These are phyloP conservation scores for Thymallus thymallus DNA, from an alignment of 2,113 vertebrate species.

Conservation along the genomic window DNA sequence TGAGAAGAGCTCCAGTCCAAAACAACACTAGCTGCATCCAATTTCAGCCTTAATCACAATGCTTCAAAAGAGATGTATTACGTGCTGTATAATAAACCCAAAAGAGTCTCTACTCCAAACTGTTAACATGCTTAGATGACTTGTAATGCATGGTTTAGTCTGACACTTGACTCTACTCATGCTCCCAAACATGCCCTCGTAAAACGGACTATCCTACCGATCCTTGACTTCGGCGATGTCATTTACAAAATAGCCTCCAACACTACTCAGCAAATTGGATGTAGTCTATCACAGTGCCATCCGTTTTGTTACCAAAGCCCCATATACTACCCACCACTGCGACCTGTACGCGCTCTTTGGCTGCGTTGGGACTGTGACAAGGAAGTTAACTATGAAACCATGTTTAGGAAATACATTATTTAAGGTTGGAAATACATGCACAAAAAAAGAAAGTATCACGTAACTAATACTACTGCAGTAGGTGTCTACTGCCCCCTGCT, in stretches of 20 bases:
- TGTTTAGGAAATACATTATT: slow-evolving; percentile 41
- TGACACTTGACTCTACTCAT: slow-evolving; percentile 9
- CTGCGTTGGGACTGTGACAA: slow-evolving; percentile 45
- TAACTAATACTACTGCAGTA: no score
- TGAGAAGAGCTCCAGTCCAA: slow-evolving; percentile 58
- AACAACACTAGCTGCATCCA: slow-evolving; percentile 51
- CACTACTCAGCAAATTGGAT: no score
- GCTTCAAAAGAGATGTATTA: not conserved
- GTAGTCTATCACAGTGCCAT: no score
- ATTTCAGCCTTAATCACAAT: slow-evolving; percentile 64
- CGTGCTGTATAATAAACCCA: not conserved
- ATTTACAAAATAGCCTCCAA: no score
- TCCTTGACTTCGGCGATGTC: no score
- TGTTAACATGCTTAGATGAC: not conserved
- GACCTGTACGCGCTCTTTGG: no score
- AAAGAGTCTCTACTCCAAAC: not conserved
- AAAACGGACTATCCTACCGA: no score
- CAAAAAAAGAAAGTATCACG: no score
- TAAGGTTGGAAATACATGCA: slow-evolving; percentile 28
- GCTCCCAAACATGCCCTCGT: no score
- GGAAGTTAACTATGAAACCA: slow-evolving; percentile 34
- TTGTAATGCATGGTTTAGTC: slow-evolving; percentile 26
- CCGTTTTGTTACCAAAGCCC: no score
- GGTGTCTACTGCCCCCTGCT: slow-evolving; percentile 81
- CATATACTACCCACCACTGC: no score